Base-by-base conservation (phyloP, 2,888 invertebrate genomes). In the Agrochola circellaris region DNA sequence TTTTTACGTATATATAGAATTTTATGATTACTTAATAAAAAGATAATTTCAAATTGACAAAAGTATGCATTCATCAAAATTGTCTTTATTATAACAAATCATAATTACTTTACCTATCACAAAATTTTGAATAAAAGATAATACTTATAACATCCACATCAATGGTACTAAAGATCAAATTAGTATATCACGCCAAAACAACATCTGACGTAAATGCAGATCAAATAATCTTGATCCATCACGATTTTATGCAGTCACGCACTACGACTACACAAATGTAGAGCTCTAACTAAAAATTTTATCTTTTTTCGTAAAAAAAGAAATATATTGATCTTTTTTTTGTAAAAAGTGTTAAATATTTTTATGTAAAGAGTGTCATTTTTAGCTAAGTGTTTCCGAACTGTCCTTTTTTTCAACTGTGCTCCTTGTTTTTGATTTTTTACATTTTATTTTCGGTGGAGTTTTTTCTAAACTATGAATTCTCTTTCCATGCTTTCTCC, bases 401-500 rank as follows among this genome's bases (percentile, higher is more conserved):
- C 89, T 90, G 87, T 89, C 86, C 80, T 86, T 88, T 86, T 85
- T 79, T 85, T 77, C n/a, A 75, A 75, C 82, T 88, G 89, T 88
- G 89, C 77, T 88, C 86, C 79, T 86, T 88, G 89, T 90, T 91
- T 85, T 84, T 81, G 81, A 83, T 82, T 85, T 81, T 89, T 88
- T 87, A 60, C 20, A 2, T 71, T 91, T 89, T 82, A 81, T 87
- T 90, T 87, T 89, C 68, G 67, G 89, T 90, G 92, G 90, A 85
- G 89, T 89, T 88, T 86, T 91, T 91, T 95, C 93, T 95, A 92
- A 96, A 96, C 92, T 92, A 94, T 95, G 95, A 95, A 95, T 93
- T 96, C 96, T 95, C 92, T 96, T 96, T 96, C 95, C 96, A 96
- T 96, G 96, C 96, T 96, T 91, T 95, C 96, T 95, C 95, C 96